Percentiles rank a stretch among this genome's conserved stretches.
Conservation (phyloP, 2,888 invertebrate species). For the Boloria selene region DNA sequence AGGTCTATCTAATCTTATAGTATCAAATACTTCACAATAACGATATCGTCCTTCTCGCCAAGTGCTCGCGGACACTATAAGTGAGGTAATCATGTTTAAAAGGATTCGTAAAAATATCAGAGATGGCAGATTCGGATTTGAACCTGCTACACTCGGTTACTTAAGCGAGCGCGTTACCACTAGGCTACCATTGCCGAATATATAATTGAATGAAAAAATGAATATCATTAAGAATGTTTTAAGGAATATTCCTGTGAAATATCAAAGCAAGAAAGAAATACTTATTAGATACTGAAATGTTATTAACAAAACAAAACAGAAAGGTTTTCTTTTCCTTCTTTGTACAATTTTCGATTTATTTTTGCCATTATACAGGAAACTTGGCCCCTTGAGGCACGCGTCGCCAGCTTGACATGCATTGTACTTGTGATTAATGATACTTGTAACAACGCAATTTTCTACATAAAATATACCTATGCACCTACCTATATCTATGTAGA, state of each 20-base stretch:
- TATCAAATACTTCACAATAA: too few species aligned
- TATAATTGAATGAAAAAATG: too few species aligned
- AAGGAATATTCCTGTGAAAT: neutral
- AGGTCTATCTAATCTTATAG: too few species aligned
- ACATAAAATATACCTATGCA: slow-evolving; percentile 52
- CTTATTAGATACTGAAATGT: slow-evolving; percentile 36
- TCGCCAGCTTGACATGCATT: slow-evolving; percentile 73
- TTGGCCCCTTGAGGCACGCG: slow-evolving; percentile 71
- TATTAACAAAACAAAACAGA: slow-evolving; percentile 23
- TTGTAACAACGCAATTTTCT: slow-evolving; percentile 68
- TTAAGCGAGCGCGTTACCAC: too few species aligned
- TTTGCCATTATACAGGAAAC: slow-evolving; percentile 71
- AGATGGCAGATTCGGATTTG: too few species aligned
- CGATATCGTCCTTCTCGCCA: too few species aligned
- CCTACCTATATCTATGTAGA: slow-evolving; percentile 17
- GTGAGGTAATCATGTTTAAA: too few species aligned
- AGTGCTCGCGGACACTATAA: too few species aligned
- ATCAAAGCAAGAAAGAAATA: slow-evolving; percentile 1
- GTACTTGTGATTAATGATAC: slow-evolving; percentile 75
- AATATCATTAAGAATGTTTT: neutral
- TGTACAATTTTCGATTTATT: slow-evolving; percentile 67
- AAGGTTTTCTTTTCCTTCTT: slow-evolving; percentile 38
- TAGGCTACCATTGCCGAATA: too few species aligned
- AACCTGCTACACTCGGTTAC: too few species aligned
- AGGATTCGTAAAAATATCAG: too few species aligned